Evolutionary conservation across 2,113 vertebrate genomes (phyloP).

Genomic region (Peromyscus polionotus): DNA sequence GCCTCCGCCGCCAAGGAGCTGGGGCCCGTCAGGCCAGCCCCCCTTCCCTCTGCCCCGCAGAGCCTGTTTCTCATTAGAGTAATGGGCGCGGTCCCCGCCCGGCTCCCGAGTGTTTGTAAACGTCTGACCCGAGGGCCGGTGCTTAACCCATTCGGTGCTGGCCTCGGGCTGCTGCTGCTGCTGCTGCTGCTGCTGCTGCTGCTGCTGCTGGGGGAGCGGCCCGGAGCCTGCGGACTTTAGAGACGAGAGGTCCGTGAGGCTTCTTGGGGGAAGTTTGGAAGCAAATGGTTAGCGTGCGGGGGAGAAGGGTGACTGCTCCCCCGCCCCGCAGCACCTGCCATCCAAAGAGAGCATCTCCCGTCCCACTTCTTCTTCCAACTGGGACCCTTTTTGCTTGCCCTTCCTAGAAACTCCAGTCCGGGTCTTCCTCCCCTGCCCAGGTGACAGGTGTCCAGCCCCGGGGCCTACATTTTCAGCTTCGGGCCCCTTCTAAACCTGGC

Average conservation of each 20-base stretch:
- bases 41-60: not conserved
- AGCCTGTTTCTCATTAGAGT: slow-evolving; percentile 85
- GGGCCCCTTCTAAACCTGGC: slow-evolving; percentile 48
- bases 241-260: not conserved
- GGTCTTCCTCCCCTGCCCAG: slow-evolving; percentile 64
- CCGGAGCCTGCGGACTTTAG: not conserved
- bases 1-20: not conserved
- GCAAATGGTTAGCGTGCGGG: not conserved
- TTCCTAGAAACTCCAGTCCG: slow-evolving; percentile 49
- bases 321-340: not conserved
- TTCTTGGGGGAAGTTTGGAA: not conserved
- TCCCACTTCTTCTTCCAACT: not conserved
- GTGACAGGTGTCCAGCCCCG: slow-evolving; percentile 77
- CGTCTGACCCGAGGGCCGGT: slow-evolving; percentile 73
- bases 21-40: slow-evolving; percentile 32
- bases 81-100: slow-evolving; percentile 77
- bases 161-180: not conserved
- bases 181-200: not conserved
- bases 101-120: slow-evolving; percentile 83
- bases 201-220: not conserved
- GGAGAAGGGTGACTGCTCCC: not conserved
- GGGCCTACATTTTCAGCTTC: not conserved
- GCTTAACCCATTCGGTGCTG: slow-evolving; percentile 71
- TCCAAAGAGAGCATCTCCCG: not conserved
- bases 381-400: not conserved